These are phyloP conservation scores for Drosophila differens DNA, from an alignment of 2,888 invertebrate genomes.

Conservation along the genomic window DNA sequence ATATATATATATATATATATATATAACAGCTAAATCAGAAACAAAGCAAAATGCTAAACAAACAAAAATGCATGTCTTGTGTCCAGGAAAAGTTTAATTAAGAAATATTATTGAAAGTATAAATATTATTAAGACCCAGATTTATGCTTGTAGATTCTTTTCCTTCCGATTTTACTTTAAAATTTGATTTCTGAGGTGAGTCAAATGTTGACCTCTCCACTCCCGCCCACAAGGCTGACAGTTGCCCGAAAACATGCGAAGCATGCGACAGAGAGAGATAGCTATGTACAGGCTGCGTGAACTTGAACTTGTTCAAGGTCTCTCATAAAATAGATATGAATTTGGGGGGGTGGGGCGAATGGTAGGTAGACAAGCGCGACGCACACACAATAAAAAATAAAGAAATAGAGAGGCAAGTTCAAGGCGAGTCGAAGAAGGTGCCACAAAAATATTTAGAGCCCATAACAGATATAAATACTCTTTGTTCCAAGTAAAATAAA, in stretches of 20 bases:
- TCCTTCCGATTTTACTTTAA: neutral
- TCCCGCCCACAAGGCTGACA: neutral
- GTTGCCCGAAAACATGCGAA: slow-evolving; percentile 16
- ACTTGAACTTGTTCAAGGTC: slow-evolving; percentile 77
- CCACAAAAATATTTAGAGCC: slow-evolving; percentile 25
- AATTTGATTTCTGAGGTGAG: neutral
- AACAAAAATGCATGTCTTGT: neutral
- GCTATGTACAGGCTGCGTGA: slow-evolving; percentile 39
- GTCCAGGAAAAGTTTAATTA: neutral
- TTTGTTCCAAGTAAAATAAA: slow-evolving; percentile 60
- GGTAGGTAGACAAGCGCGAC: slow-evolving; percentile 14
- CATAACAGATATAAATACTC: slow-evolving; percentile 58
- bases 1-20: neutral
- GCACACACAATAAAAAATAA: slow-evolving; percentile 11
- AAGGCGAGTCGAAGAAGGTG: slow-evolving; percentile 52
- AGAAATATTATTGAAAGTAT: neutral
- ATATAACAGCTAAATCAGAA: neutral
- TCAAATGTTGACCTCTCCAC: neutral
- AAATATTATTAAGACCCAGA: neutral
- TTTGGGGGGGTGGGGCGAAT: neutral
- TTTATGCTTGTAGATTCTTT: neutral
- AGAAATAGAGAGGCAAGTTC: slow-evolving; percentile 48
- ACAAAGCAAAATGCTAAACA: neutral
- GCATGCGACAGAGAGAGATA: slow-evolving; percentile 37
- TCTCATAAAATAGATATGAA: slow-evolving; percentile 44